A percentile compares a stretch with the other conserved stretches of the same genome.
These are phyloP conservation scores for Todiramphus chloris DNA, from an alignment of 2,113 vertebrate species.

Conservation along the genomic window DNA sequence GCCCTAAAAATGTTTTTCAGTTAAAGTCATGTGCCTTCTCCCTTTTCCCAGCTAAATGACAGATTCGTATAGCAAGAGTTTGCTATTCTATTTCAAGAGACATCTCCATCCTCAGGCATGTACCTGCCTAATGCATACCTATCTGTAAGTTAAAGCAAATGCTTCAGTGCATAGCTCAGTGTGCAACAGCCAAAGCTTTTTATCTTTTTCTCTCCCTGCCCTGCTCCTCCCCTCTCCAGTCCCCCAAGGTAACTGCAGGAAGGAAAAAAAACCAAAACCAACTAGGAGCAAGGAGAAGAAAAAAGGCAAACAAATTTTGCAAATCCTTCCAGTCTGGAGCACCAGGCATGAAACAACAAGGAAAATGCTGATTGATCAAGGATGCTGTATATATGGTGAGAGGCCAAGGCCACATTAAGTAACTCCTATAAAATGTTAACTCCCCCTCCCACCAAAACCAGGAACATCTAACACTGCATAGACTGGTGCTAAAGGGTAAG, in stretches of 20 bases:
- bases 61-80: not conserved
- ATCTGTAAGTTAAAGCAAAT: slow-evolving; percentile 55
- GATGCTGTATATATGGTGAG: slow-evolving; percentile 33
- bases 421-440: not conserved
- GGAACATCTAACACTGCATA: not conserved
- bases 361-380: slow-evolving; percentile 56
- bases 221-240: not conserved
- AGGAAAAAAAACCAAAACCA: not conserved
- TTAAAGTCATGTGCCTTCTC: not conserved
- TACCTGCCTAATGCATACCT: slow-evolving; percentile 27
- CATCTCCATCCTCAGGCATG: not conserved
- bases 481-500: not conserved
- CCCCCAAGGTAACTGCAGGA: slow-evolving; percentile 36
- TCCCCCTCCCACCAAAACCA: not conserved
- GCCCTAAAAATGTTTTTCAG: not conserved
- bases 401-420: slow-evolving; percentile 64
- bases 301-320: slow-evolving; percentile 65
- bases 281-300: not conserved
- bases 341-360: slow-evolving; percentile 55
- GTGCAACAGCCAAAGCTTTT: slow-evolving; percentile 57
- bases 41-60: not conserved
- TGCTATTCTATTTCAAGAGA: slow-evolving; percentile 29
- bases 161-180: slow-evolving; percentile 9
- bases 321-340: slow-evolving; percentile 36
- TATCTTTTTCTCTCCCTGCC: slow-evolving; percentile 22